These are phyloP conservation scores for Trinorchestia longiramus DNA, from an alignment of 1,140 invertebrate genomes.

Conservation along the genomic window DNA sequence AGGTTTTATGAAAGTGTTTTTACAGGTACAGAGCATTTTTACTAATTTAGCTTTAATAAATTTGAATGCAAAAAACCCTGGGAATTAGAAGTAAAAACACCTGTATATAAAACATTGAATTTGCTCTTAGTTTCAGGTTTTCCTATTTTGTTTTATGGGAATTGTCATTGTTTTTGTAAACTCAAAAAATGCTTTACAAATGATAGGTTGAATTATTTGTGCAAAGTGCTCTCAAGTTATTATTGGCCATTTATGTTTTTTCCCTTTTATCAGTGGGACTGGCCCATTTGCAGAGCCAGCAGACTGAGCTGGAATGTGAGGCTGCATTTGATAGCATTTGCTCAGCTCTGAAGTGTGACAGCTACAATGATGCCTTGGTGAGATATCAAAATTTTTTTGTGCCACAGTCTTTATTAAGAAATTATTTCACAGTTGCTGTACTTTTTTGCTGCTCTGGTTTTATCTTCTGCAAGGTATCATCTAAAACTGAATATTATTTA, in stretches of 20 bases:
- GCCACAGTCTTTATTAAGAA: background rate
- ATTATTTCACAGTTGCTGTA: background rate
- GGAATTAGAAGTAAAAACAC: no score
- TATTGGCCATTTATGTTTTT: background rate
- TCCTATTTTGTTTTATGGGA: no score
- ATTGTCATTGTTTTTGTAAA: no score
- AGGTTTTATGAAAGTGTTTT: no score
- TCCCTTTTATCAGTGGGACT: background rate
- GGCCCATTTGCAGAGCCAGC: slow-evolving; percentile 11
- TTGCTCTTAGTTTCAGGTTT: no score
- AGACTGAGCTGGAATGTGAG: slow-evolving; percentile 14
- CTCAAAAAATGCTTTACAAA: background rate
- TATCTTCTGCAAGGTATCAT: no score
- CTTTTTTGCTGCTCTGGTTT: no score
- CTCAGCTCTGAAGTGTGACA: background rate
- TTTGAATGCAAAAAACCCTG: no score
- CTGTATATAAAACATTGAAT: no score
- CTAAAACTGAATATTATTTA: no score
- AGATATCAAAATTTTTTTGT: background rate
- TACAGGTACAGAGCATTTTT: no score
- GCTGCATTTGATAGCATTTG: slow-evolving; percentile 13
- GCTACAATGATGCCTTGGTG: slow-evolving; percentile 2
- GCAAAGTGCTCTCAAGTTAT: background rate
- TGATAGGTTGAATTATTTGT: background rate
- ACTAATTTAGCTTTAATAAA: no score